Evolutionary conservation across 2,797 vertebrate species (phyloP).

Genomic region (Sus cebifrons): DNA sequence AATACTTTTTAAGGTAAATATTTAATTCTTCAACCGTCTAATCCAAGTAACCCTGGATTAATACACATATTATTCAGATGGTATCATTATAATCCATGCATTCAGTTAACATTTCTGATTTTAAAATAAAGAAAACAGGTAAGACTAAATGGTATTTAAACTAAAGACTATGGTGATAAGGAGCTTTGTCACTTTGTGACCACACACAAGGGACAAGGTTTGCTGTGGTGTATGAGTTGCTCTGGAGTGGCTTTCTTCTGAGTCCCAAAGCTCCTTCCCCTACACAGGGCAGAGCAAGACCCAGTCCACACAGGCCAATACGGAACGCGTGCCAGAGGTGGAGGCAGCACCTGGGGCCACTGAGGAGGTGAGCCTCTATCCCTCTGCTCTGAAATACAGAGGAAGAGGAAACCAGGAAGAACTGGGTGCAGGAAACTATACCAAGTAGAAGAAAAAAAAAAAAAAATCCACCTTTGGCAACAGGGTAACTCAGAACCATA

Average conservation of each 20-base stretch:
- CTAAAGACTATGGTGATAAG: not conserved
- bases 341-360: not conserved
- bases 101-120: conserved; percentile 82
- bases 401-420: conserved; percentile 23
- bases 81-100: conserved; percentile 68
- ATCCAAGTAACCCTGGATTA: conserved; percentile 48
- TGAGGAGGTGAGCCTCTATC: not conserved
- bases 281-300: not conserved
- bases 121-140: conserved; percentile 57
- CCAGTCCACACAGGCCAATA: not conserved
- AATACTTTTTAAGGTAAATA: conserved; percentile 46
- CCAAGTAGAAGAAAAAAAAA: conserved; percentile 46
- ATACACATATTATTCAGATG: conserved; percentile 2
- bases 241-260: not conserved
- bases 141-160: conserved; percentile 72
- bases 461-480: conserved; percentile 53
- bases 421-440: not conserved
- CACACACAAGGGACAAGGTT: not conserved
- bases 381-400: not conserved
- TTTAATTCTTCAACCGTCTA: conserved; percentile 56
- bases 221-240: not conserved
- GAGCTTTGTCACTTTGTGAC: not conserved
- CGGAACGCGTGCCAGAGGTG: not conserved
- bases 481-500: conserved; percentile 13
- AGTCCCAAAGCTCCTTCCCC: not conserved